A percentile compares a stretch with the other conserved stretches of the same genome.
phyloP scores from a whole-genome alignment of 2,888 invertebrate species.

The Cotesia congregata region DNA sequence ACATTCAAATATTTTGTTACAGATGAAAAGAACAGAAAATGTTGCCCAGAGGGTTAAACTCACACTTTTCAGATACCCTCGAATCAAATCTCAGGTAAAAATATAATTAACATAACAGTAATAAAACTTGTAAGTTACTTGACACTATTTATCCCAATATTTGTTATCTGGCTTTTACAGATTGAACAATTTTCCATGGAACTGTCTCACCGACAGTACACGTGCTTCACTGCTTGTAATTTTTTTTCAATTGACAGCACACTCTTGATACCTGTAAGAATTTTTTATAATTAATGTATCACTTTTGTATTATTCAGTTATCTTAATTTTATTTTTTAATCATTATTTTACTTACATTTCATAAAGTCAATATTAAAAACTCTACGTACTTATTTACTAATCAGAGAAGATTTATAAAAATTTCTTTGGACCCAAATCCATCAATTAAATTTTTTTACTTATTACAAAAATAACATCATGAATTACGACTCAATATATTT shows the following conservation, averaged over 20 bases:
- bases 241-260: neutral
- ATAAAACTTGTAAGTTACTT: too few species aligned
- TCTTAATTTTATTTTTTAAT: neutral
- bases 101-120: neutral
- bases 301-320: neutral
- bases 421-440: too few species aligned
- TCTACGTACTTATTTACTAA: too few species aligned
- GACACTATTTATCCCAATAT: too few species aligned
- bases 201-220: neutral
- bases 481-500: too few species aligned
- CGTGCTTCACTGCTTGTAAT: neutral
- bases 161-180: neutral
- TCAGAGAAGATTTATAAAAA: too few species aligned
- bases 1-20: neutral
- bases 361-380: too few species aligned
- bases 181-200: conserved; percentile 3
- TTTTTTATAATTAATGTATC: neutral
- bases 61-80: neutral
- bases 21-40: neutral
- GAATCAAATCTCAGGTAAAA: neutral
- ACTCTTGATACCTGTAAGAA: neutral
- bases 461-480: too few species aligned
- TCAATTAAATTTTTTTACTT: too few species aligned
- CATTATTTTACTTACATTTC: too few species aligned
- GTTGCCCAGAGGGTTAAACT: neutral